These are phyloP conservation scores for Aphaenogaster ashmeadi DNA, from an alignment of 1,140 invertebrate genomes.

Conservation along the genomic window DNA sequence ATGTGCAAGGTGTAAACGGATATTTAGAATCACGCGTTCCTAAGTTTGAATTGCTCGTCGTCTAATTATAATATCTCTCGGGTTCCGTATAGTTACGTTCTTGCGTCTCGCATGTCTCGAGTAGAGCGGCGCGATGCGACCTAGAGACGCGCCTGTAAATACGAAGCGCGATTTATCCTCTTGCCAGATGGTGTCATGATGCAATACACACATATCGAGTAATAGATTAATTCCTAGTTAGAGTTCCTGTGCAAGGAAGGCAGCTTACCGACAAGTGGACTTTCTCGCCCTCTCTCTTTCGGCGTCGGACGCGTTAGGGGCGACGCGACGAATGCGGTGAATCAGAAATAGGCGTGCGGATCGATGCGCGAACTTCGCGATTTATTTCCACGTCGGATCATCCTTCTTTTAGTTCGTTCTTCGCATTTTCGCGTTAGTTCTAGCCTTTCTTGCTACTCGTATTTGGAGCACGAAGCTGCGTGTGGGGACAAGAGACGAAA, in stretches of 20 bases:
- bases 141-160: conserved; percentile 61
- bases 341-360: conserved; percentile 26
- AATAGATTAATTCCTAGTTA: conserved; percentile 76
- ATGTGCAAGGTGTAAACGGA: not conserved
- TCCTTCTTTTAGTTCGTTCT: not conserved
- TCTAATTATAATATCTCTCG: conserved; percentile 44
- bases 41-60: not conserved
- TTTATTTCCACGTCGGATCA: conserved; percentile 26
- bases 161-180: conserved; percentile 63
- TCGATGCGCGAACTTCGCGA: conserved; percentile 29
- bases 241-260: conserved; percentile 73
- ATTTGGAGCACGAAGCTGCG: conserved; percentile 31
- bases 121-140: conserved; percentile 19
- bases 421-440: conserved; percentile 9
- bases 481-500: not conserved
- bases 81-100: conserved; percentile 30
- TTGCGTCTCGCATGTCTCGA: conserved; percentile 34
- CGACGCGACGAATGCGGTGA: conserved; percentile 24
- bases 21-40: conserved; percentile 13
- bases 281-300: conserved; percentile 65
- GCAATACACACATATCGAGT: conserved; percentile 70
- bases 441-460: conserved; percentile 42
- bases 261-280: conserved; percentile 48
- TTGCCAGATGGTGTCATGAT: conserved; percentile 73
- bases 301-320: not conserved